Conservation (phyloP, 2,797 vertebrate species). For the Tadarida brasiliensis region DNA sequence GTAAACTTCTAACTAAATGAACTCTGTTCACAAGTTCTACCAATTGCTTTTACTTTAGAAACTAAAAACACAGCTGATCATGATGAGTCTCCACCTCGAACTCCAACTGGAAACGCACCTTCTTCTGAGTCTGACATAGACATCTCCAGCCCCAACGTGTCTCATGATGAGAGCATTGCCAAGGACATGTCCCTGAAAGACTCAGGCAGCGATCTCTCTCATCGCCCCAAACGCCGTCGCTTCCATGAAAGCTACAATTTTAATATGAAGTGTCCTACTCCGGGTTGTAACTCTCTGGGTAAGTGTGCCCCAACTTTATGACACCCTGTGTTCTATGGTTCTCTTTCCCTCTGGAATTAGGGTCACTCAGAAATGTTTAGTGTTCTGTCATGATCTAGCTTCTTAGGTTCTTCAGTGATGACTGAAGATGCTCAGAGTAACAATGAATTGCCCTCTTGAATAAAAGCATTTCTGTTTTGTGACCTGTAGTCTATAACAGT, state of each 20-base stretch:
- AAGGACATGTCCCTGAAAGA: constrained; percentile 97
- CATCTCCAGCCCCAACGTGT: constrained; percentile 98
- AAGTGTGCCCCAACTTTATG: constrained; percentile 20
- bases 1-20: constrained; percentile 26
- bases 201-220: constrained; percentile 97
- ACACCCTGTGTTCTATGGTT: not conserved
- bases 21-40: constrained; percentile 49
- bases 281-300: constrained; percentile 99
- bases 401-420: not conserved
- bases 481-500: not conserved
- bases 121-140: constrained; percentile 99
- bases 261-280: constrained; percentile 99
- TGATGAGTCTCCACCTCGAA: constrained; percentile 97
- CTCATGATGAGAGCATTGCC: constrained; percentile 96
- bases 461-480: constrained; percentile 35
- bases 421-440: not conserved
- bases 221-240: constrained; percentile 97
- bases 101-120: constrained; percentile 98
- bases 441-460: not conserved
- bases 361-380: not conserved
- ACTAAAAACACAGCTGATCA: constrained; percentile 95
- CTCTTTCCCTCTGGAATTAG: not conserved
- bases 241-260: constrained; percentile 99
- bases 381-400: not conserved
- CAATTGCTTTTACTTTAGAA: constrained; percentile 89